Evolutionary conservation across 2,797 vertebrate genomes (phyloP), one percentile per base, ranked within the genome.

Genomic region (Rhabdophis nuchalis): DNA sequence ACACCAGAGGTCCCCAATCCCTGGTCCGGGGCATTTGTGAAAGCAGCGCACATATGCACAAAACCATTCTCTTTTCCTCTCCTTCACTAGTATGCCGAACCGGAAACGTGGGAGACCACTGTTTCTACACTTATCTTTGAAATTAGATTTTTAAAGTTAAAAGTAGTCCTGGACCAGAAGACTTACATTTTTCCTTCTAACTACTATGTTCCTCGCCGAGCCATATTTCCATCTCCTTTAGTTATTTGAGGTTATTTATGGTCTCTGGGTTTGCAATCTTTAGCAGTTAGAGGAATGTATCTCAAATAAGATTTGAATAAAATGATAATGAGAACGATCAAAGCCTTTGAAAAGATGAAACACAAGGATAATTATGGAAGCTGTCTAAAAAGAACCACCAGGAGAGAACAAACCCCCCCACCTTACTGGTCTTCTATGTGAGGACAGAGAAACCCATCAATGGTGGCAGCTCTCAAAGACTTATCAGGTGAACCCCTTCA

Each of bases 141-240:
- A 41, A 41, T 41, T 82, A 82, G 77, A 46, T 46, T 82, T 77
- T 25, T 25, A 82, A 82, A 25, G 10, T 82, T 82, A 82, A 82
- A 64, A 82, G 4, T 82, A 46, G 10, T 10, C 1, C 41, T 82
- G 77, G 41, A 46, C 36, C 77, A 12, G 93, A 68, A 94, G 87
- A 93, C 89, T 89, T 95, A 93, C 93, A 94, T 64, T 94, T 92
- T 89, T 94, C 27, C 58, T 95, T 87, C 58, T 91, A 93, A 54
- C 94, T 94, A 86, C 86, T 91, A 88, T 89, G 93, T 90, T 96
- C 89, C 86, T 0, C 0, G 54, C 91, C 94, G 90, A 93, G 68
- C 94, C 94, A 92, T 88, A n/a, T 82, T 90, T 54, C 93, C 5
- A 36, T 94, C 94, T 95, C 94, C 23, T 87, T 94, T 94, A 23